Evolutionary conservation across 2,113 vertebrate species (phyloP).

Genomic region (Ifrita kowaldi): DNA sequence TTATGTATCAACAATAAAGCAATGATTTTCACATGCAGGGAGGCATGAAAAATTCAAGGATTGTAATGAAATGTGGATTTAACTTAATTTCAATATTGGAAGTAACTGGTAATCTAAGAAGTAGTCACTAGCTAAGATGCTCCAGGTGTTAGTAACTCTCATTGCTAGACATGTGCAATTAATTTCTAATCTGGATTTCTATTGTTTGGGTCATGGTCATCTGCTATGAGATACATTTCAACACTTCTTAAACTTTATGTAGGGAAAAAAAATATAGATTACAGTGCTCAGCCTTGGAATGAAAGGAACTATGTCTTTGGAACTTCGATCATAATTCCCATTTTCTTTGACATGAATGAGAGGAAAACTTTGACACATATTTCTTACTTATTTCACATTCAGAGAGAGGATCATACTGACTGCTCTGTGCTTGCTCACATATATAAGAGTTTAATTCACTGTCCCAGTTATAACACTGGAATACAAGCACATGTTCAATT

Average conservation of each 20-base stretch:
- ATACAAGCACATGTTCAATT: background rate
- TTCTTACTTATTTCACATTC: background rate
- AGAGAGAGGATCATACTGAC: background rate
- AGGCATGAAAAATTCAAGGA: background rate
- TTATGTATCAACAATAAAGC: background rate
- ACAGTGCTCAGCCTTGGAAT: background rate
- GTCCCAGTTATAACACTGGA: background rate
- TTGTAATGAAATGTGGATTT: background rate
- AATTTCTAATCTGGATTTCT: background rate
- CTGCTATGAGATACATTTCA: background rate
- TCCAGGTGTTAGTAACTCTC: background rate
- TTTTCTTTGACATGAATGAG: background rate
- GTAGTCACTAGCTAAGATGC: background rate
- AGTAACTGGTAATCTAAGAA: background rate
- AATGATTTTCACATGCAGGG: background rate
- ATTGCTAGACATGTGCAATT: background rate
- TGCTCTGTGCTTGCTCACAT: background rate
- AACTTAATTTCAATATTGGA: background rate
- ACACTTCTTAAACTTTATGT: background rate
- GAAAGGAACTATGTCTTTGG: background rate
- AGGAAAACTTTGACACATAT: background rate
- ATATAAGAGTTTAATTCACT: background rate
- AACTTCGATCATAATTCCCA: accelerated
- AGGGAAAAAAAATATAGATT: background rate
- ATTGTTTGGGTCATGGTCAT: background rate